phyloP scores from a whole-genome alignment of 2,797 vertebrate genomes.

The Lerista edwardsae region DNA sequence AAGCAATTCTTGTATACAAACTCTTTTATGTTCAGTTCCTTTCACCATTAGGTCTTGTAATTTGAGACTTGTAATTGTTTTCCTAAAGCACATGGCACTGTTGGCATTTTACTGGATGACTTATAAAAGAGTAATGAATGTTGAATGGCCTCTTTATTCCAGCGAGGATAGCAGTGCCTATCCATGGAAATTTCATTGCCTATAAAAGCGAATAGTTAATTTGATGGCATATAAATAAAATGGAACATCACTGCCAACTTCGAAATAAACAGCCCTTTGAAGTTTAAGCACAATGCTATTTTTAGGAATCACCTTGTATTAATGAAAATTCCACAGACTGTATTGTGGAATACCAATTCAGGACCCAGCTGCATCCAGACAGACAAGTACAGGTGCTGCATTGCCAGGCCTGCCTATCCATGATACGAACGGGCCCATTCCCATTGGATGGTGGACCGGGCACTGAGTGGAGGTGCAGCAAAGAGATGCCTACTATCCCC shows the following conservation, averaged over 20 bases:
- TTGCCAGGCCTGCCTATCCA: neutral
- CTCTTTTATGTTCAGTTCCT: neutral
- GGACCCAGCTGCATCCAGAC: neutral
- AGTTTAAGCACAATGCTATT: neutral
- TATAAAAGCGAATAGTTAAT: neutral
- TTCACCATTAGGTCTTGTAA: neutral
- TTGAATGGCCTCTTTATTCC: neutral
- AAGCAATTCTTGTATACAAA: neutral
- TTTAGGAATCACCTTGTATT: neutral
- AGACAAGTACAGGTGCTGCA: neutral
- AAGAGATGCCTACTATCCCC: too few species aligned
- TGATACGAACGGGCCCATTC: too few species aligned
- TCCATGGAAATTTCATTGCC: neutral
- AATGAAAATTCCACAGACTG: neutral
- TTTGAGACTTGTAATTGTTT: neutral
- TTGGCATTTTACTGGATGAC: neutral
- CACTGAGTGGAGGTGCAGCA: too few species aligned
- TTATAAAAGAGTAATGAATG: neutral
- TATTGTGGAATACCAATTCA: neutral
- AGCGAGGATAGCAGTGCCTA: neutral
- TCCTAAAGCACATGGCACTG: neutral
- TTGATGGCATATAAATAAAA: neutral
- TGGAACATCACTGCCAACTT: neutral
- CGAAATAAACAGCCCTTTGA: neutral
- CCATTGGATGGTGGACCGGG: too few species aligned